Evolutionary conservation across 2,113 vertebrate species (phyloP).

Genomic region (Labeo rohita): DNA sequence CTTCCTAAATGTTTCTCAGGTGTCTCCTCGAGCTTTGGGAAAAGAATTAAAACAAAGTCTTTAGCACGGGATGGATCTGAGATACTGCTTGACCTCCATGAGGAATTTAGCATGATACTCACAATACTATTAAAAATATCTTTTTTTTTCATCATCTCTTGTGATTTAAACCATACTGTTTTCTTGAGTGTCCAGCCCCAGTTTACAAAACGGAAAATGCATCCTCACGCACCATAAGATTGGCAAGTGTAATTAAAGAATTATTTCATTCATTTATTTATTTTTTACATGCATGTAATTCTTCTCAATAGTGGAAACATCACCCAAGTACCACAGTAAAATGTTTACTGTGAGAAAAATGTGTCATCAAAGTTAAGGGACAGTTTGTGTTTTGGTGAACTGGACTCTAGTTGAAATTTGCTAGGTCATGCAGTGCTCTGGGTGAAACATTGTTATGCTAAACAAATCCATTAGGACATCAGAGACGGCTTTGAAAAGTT

Average conservation of each 20-base stretch:
- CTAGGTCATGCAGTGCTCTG: not conserved
- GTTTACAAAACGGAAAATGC: not conserved
- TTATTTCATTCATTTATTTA: no score
- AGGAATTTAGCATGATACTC: slow-evolving; percentile 1
- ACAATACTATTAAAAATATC: not conserved
- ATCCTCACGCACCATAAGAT: no score
- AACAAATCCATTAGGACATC: not conserved
- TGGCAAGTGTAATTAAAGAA: no score
- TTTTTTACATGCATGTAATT: not conserved
- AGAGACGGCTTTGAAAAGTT: not conserved
- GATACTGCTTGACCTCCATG: slow-evolving; percentile 13
- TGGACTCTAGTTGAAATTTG: slow-evolving; percentile 1
- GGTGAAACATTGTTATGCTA: not conserved
- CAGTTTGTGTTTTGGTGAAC: slow-evolving; percentile 12
- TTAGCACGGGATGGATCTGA: not conserved
- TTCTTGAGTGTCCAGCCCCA: not conserved
- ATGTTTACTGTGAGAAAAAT: slow-evolving; percentile 2
- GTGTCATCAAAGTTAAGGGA: not conserved
- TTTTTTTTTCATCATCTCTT: not conserved
- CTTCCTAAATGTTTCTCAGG: slow-evolving; percentile 64
- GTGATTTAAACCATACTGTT: not conserved
- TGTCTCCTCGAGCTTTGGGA: slow-evolving; percentile 55
- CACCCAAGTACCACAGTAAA: not conserved
- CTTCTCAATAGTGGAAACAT: not conserved
- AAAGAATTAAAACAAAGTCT: slow-evolving; percentile 24